Evolutionary conservation across 2,888 invertebrate genomes (phyloP).

Genomic region (Biston stratarius): DNA sequence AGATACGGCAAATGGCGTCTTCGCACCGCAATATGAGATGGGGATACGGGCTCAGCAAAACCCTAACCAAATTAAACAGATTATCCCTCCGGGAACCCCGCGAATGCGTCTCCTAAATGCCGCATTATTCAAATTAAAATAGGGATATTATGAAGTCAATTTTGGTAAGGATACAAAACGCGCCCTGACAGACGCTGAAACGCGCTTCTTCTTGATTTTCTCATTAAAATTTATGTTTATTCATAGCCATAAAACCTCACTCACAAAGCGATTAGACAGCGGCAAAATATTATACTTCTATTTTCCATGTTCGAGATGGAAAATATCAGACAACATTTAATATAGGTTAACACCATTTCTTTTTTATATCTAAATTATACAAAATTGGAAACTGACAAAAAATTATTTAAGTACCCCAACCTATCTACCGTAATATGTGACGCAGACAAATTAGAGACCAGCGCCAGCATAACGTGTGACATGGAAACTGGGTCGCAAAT

Average conservation of each 20-base stretch:
- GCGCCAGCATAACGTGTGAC: constrained; percentile 32
- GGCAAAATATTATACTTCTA: constrained; percentile 24
- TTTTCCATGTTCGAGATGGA: constrained; percentile 18
- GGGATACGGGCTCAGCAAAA: constrained; percentile 48
- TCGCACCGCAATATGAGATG: constrained; percentile 42
- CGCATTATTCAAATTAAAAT: constrained; percentile 69
- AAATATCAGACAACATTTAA: constrained; percentile 4
- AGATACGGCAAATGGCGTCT: constrained; percentile 40
- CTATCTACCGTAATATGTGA: neutral
- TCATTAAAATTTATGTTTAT: constrained; percentile 57
- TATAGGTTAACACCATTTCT: neutral
- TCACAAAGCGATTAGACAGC: constrained; percentile 37
- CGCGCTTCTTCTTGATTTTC: constrained; percentile 51
- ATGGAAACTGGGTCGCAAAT: constrained; percentile 37
- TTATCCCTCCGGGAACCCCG: constrained; percentile 53
- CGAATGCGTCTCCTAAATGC: constrained; percentile 54
- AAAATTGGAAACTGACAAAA: neutral
- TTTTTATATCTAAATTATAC: neutral
- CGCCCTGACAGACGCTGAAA: constrained; percentile 41
- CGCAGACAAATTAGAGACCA: constrained; percentile 31
- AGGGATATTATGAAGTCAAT: constrained; percentile 63
- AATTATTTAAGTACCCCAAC: neutral
- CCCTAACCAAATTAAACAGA: constrained; percentile 60
- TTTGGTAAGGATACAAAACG: constrained; percentile 54
- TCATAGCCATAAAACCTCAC: constrained; percentile 54